Evolutionary conservation across 2,888 invertebrate species (phyloP).

Genomic region (Microdon myrmicae): DNA sequence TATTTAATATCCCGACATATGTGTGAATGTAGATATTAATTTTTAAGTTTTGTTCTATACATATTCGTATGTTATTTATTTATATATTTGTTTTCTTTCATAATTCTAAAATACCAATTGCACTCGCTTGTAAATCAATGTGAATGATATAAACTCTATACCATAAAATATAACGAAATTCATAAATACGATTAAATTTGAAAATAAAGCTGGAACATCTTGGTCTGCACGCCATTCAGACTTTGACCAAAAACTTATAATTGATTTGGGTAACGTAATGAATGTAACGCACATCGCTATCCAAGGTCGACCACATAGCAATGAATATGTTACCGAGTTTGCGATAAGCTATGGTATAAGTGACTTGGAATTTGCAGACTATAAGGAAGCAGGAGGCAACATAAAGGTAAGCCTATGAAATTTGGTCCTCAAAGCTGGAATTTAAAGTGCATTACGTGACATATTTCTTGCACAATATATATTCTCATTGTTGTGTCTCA

Average conservation of each 20-base stretch:
- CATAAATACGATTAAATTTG: conserved; percentile 15
- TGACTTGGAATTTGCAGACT: conserved; percentile 88
- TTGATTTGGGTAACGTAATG: conserved; percentile 88
- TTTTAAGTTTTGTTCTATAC: conserved; percentile 51
- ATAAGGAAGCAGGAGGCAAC: conserved; percentile 89
- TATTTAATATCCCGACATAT: conserved; percentile 21
- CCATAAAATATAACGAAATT: conserved; percentile 9
- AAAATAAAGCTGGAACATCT: conserved; percentile 81
- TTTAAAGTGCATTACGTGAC: too few relatives aligned
- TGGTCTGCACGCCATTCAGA: conserved; percentile 93
- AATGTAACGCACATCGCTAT: conserved; percentile 90
- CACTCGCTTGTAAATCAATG: conserved; percentile 28
- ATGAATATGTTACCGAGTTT: conserved; percentile 94
- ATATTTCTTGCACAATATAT: too few relatives aligned
- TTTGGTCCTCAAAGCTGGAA: too few relatives aligned
- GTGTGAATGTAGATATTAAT: conserved; percentile 16
- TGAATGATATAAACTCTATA: conserved; percentile 12
- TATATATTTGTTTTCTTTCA: conserved; percentile 54
- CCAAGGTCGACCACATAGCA: conserved; percentile 88
- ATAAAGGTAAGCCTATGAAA: conserved; percentile 81
- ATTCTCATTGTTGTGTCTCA: conserved; percentile 26
- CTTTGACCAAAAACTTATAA: conserved; percentile 89
- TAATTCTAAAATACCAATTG: conserved; percentile 38
- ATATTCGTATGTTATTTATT: conserved; percentile 48
- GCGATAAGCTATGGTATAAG: conserved; percentile 92